Evolutionary conservation across 2,797 vertebrate species (phyloP).

Genomic region (Pristis pectinata): DNA sequence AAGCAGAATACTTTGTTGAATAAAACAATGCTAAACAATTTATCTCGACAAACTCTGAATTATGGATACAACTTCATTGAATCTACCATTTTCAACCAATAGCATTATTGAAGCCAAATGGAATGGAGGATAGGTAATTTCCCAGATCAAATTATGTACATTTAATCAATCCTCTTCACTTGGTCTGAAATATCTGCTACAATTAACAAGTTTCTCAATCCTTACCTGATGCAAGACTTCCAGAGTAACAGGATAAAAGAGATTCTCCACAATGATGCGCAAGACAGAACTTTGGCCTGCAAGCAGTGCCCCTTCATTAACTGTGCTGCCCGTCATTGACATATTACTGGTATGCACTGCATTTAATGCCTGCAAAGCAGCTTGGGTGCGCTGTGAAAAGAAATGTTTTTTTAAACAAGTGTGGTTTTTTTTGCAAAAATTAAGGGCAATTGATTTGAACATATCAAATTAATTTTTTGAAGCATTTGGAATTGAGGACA

Average conservation of each 20-base stretch:
- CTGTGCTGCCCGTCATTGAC: conserved; percentile 46
- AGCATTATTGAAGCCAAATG: not conserved
- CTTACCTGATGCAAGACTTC: conserved; percentile 73
- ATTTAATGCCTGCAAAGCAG: conserved; percentile 57
- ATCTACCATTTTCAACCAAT: not conserved
- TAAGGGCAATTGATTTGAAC: not conserved
- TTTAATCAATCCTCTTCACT: not conserved
- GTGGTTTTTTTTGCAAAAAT: not conserved
- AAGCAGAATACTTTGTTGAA: too few relatives aligned
- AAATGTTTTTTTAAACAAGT: conserved; percentile 22
- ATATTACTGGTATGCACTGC: conserved; percentile 52
- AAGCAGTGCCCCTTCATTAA: conserved; percentile 48
- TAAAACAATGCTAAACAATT: not conserved
- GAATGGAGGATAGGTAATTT: not conserved
- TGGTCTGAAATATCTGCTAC: not conserved
- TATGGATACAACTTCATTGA: not conserved
- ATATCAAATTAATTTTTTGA: not conserved
- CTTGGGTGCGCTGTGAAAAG: conserved; percentile 57
- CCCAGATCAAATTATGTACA: not conserved
- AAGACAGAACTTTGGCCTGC: conserved; percentile 62
- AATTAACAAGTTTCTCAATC: not conserved
- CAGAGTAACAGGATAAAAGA: conserved; percentile 66
- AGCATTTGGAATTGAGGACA: not conserved
- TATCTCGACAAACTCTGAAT: too few relatives aligned
- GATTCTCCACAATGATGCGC: conserved; percentile 70